phyloP scores from a whole-genome alignment of 2,113 vertebrate species.

The Paradisaea rubra region DNA sequence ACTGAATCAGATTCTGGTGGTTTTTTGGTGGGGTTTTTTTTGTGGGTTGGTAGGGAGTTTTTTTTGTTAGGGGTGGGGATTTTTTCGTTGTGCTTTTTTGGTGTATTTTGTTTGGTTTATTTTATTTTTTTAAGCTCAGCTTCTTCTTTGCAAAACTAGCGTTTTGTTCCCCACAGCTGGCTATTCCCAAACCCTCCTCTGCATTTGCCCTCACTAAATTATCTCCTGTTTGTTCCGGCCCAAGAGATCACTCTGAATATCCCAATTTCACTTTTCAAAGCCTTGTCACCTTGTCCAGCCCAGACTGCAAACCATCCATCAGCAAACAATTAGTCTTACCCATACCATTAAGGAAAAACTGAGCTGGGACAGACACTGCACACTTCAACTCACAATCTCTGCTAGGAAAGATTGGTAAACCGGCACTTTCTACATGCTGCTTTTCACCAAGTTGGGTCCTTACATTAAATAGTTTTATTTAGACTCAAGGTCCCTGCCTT shows the following conservation, averaged over 20 bases:
- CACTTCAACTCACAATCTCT: background rate
- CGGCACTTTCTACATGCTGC: background rate
- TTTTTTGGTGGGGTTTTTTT: background rate
- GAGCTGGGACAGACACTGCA: background rate
- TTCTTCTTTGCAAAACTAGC: background rate
- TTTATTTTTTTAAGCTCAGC: background rate
- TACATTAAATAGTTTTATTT: background rate
- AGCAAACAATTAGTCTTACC: background rate
- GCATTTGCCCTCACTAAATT: background rate
- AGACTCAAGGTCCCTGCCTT: background rate
- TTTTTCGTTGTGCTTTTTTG: background rate
- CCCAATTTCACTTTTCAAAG: background rate
- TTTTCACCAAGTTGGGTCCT: background rate
- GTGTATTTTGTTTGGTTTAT: background rate
- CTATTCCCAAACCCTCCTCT: background rate
- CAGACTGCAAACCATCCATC: background rate
- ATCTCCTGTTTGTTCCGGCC: background rate
- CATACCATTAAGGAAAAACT: background rate
- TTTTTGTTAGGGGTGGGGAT: background rate
- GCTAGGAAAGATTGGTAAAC: background rate
- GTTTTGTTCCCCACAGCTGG: background rate
- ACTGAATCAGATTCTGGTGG: fast-evolving
- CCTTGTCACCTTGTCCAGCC: background rate
- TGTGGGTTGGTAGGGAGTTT: background rate
- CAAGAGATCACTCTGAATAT: background rate